Evolutionary conservation across 1,140 invertebrate genomes (phyloP).

Genomic region (Melitaea cinxia): DNA sequence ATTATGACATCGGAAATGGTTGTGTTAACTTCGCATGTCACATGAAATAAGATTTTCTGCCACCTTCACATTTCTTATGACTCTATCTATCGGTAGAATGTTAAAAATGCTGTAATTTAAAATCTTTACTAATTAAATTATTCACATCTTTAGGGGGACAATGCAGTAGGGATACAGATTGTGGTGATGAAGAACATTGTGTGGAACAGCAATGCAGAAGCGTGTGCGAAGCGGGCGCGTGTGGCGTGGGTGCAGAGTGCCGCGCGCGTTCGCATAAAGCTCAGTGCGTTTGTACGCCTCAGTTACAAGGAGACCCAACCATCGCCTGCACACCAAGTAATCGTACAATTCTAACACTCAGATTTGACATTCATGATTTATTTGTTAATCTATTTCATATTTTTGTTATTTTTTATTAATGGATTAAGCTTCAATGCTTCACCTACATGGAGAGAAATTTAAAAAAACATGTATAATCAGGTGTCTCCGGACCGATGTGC

Average conservation of each 20-base stretch:
- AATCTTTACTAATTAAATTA: not conserved
- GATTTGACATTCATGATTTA: no score
- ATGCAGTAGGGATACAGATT: conserved; percentile 83
- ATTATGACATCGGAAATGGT: not conserved
- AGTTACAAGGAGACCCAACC: conserved; percentile 90
- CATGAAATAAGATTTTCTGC: not conserved
- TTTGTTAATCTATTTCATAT: no score
- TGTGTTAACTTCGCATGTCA: not conserved
- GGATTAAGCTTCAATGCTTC: no score
- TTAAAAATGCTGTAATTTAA: not conserved
- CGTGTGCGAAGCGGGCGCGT: conserved; percentile 88
- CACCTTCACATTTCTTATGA: not conserved
- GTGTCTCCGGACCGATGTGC: conserved; percentile 84
- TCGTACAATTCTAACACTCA: not conserved
- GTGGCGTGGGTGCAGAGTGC: conserved; percentile 91
- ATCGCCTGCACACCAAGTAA: conserved; percentile 89
- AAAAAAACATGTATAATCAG: conserved; percentile 39
- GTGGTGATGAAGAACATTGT: conserved; percentile 87
- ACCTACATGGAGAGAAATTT: no score
- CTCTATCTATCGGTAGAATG: not conserved
- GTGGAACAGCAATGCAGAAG: conserved; percentile 88
- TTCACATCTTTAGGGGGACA: conserved; percentile 74
- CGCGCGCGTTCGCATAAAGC: conserved; percentile 88
- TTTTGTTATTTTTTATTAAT: no score
- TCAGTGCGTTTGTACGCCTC: conserved; percentile 88